phyloP scores from a whole-genome alignment of 1,140 invertebrate genomes.

The Aethina tumida region DNA sequence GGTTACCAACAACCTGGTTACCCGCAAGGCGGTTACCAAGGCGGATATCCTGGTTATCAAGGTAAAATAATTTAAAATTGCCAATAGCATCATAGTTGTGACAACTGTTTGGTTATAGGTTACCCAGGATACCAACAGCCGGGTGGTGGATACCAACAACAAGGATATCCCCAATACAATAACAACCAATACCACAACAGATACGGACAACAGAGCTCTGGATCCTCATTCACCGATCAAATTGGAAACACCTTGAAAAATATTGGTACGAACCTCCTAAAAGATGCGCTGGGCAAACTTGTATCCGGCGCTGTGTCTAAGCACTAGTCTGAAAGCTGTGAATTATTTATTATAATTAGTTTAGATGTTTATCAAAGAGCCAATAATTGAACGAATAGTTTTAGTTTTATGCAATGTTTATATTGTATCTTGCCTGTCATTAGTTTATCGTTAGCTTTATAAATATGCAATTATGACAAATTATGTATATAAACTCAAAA shows the following conservation, averaged over 20 bases:
- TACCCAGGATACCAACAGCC: conserved; percentile 7
- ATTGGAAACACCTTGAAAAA: conserved; percentile 8
- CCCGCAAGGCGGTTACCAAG: conserved; percentile 4
- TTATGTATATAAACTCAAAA: too few species aligned
- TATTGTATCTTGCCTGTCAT: too few species aligned
- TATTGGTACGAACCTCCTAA: conserved; percentile 9
- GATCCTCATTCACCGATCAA: conserved; percentile 8
- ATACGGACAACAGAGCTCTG: not conserved
- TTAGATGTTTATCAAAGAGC: too few species aligned
- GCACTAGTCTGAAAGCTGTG: too few species aligned
- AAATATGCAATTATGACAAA: too few species aligned
- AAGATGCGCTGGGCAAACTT: conserved; percentile 8
- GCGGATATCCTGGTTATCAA: conserved; percentile 5
- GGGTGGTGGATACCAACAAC: not conserved
- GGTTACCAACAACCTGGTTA: conserved; percentile 5
- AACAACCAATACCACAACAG: not conserved
- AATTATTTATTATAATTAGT: too few species aligned
- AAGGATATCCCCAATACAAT: conserved; percentile 2
- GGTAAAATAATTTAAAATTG: not conserved
- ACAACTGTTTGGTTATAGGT: not conserved
- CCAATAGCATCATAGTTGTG: not conserved
- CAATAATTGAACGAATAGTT: too few species aligned
- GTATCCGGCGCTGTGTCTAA: too few species aligned
- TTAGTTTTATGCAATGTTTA: too few species aligned
- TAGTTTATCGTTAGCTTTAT: too few species aligned